Base-by-base conservation (phyloP, 2,797 vertebrate species). In the Brachyalestes nurse region DNA sequence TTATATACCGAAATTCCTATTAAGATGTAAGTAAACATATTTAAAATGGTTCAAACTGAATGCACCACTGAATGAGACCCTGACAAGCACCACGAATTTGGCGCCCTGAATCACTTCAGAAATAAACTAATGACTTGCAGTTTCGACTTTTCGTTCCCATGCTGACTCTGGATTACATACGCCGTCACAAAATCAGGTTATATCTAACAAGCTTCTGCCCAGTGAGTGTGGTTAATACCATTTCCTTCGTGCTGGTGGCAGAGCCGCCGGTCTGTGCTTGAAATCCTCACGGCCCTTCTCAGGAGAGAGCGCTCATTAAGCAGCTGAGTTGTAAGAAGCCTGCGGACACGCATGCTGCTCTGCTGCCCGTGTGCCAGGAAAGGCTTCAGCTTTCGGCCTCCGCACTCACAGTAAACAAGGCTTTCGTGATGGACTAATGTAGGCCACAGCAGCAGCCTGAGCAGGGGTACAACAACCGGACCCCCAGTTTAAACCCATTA, bases 311-410 rank as follows among this genome's bases (percentile, higher is more conserved):
- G 88, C 90, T 93, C 92, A 91, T 92, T 92, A 93, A 90, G 86
- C 82, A 93, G 91, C 91, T 91, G 88, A 91, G 91, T 93, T 92
- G 92, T 92, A 93, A 93, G 91, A 93, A 93, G 92, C 88, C 90
- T 61, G 89, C 84, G 90, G 92, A 92, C 92, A 93, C 90, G 91
- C 92, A 90, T 88, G 91, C 91, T 89, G 90, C 90, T 91, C 87
- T 88, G 90, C 87, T 88, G 88, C 88, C 88, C 86, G 84, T 87
- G 89, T 89, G 90, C 89, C 93, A 93, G 88, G 88, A 91, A 86
- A 91, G 86, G 89, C 85, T 90, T 66, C 69, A 72, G 67, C 60
- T 61, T 70, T 79, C 47, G 28, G 58, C 38, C 49, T 9, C 23
- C 58, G 47, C 19, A 14, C 69, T 66, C 38, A 58, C 42, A 77